Evolutionary conservation across 2,888 invertebrate genomes (phyloP).

Genomic region (Argyra leucocephala): DNA sequence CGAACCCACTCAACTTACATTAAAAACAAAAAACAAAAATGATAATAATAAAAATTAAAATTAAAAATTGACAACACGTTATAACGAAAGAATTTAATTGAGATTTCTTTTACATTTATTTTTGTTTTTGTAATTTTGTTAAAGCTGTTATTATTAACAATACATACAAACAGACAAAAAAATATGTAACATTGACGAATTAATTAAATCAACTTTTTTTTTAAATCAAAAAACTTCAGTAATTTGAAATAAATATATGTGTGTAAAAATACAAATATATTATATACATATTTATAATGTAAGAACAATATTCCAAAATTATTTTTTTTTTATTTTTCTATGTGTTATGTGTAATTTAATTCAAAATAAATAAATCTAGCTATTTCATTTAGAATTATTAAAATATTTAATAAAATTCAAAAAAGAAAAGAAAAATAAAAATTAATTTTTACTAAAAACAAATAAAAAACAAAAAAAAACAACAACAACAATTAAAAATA

Average conservation of each 20-base stretch:
- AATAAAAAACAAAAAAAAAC: neutral
- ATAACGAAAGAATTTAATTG: slow-evolving; percentile 23
- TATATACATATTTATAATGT: no score
- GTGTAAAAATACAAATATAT: no score
- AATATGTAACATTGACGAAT: slow-evolving; percentile 7
- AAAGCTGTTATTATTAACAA: slow-evolving; percentile 32
- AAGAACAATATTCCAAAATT: neutral
- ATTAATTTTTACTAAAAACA: neutral
- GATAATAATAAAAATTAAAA: no score
- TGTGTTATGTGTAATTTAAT: slow-evolving; percentile 2
- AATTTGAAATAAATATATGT: no score
- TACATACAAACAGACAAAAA: slow-evolving; percentile 21
- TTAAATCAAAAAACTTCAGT: no score
- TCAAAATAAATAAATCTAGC: no score
- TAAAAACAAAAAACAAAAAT: neutral
- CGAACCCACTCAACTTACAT: neutral
- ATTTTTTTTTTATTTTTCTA: neutral
- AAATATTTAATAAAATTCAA: neutral
- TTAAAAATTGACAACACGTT: neutral
- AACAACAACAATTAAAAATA: neutral
- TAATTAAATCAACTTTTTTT: no score
- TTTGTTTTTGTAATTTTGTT: no score
- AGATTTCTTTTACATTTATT: slow-evolving; percentile 25
- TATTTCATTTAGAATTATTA: neutral
- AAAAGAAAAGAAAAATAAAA: neutral